Percentiles rank a stretch among this genome's conserved stretches.
Conservation (phyloP, 2,888 invertebrate genomes). For the Acrocyrtus sp. region DNA sequence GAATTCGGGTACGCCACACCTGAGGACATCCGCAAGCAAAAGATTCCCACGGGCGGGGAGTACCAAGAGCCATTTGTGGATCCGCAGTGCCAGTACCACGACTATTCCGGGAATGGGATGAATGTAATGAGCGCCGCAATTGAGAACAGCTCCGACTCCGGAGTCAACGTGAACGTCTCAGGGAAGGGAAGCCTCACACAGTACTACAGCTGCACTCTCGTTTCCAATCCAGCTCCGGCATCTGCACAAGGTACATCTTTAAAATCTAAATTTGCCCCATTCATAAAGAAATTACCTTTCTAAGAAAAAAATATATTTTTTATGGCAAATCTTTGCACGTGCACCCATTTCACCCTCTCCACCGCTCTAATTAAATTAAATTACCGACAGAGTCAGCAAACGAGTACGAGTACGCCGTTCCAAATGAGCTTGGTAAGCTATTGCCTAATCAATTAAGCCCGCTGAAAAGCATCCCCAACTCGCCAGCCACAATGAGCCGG, state of each 20-base stretch:
- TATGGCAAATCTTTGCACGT: background rate
- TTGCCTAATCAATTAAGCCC: slow-evolving; percentile 62
- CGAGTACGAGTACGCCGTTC: slow-evolving; percentile 62
- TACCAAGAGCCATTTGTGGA: slow-evolving; percentile 63
- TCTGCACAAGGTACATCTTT: slow-evolving; percentile 34
- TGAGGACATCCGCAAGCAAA: slow-evolving; percentile 61
- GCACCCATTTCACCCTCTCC: no score
- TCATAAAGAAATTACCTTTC: background rate
- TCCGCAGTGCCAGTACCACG: slow-evolving; percentile 49
- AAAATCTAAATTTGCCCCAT: background rate
- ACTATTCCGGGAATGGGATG: slow-evolving; percentile 26
- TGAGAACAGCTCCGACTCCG: slow-evolving; percentile 46
- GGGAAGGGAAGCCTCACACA: slow-evolving; percentile 62
- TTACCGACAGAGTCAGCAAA: slow-evolving; percentile 59
- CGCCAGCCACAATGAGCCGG: slow-evolving; percentile 58
- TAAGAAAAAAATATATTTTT: background rate
- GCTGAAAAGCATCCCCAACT: slow-evolving; percentile 61
- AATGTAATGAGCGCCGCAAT: slow-evolving; percentile 47
- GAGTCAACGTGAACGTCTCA: slow-evolving; percentile 35
- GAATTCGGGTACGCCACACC: slow-evolving; percentile 63
- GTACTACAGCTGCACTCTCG: slow-evolving; percentile 63
- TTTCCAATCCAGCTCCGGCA: slow-evolving; percentile 58
- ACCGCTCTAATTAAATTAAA: slow-evolving; percentile 51
- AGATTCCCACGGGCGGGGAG: slow-evolving; percentile 57
- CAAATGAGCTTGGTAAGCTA: slow-evolving; percentile 62